A percentile compares a stretch with the other conserved stretches of the same genome.
phyloP scores from a whole-genome alignment of 37 sponge, comb jelly and placozoan genomes.

The Halichondria panicea region DNA sequence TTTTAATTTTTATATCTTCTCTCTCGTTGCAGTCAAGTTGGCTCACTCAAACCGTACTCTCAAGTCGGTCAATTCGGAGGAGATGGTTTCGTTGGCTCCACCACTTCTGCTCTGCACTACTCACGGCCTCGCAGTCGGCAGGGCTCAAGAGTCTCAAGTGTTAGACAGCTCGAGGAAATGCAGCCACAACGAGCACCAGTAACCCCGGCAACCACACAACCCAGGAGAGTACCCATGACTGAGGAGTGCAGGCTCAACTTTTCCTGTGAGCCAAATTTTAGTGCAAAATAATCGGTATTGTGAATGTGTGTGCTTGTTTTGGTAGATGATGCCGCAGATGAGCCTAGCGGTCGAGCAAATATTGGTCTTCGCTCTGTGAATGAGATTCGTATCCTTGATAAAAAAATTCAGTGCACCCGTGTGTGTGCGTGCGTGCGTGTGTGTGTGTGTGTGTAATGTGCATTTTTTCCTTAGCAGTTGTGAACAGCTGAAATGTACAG shows the following conservation, averaged over 20 bases:
- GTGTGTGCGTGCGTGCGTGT: background rate
- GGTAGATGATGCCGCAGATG: conserved; percentile 44
- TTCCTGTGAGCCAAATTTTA: conserved; percentile 65
- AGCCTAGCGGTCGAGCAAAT: conserved; percentile 26
- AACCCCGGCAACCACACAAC: conserved; percentile 39
- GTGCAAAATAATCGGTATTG: background rate
- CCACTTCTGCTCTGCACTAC: background rate
- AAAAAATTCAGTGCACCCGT: background rate
- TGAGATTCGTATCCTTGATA: conserved; percentile 75
- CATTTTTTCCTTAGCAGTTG: background rate
- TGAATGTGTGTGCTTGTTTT: background rate
- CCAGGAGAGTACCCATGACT: conserved; percentile 2
- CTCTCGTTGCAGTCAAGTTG: background rate
- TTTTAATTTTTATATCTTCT: background rate
- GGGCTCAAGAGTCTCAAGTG: no score
- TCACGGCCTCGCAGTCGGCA: background rate
- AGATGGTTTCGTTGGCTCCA: conserved; percentile 29
- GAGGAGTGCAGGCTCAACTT: conserved; percentile 44
- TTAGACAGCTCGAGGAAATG: background rate
- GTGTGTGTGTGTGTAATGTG: background rate
- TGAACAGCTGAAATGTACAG: conserved; percentile 76
- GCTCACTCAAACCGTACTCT: background rate
- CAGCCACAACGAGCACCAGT: conserved; percentile 65
- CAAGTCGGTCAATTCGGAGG: conserved; percentile 6
- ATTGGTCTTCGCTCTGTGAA: conserved; percentile 52